These are phyloP conservation scores for Sebastes kiyomatsui DNA, from an alignment of 2,797 vertebrate genomes.

Conservation along the genomic window DNA sequence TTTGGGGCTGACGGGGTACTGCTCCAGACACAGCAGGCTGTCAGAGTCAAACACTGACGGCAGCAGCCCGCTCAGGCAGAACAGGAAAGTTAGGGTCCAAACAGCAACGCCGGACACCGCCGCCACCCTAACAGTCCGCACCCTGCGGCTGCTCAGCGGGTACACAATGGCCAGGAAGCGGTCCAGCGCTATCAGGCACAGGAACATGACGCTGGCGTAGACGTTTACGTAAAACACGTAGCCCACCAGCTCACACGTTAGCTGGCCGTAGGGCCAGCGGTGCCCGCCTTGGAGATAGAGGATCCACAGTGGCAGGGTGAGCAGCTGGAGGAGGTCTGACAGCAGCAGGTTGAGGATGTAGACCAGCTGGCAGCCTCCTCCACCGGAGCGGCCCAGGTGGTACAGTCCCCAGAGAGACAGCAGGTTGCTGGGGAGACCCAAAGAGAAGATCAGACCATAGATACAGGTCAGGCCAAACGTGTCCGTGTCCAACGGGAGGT, in stretches of 20 bases:
- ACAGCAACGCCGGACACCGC: constrained; percentile 67
- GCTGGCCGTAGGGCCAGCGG: constrained; percentile 74
- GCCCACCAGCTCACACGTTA: constrained; percentile 82
- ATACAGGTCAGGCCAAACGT: constrained; percentile 80
- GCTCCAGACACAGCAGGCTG: constrained; percentile 78
- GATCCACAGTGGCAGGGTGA: constrained; percentile 86
- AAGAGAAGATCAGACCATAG: constrained; percentile 82
- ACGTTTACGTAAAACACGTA: constrained; percentile 85
- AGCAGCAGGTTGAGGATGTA: constrained; percentile 85
- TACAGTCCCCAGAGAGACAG: constrained; percentile 86
- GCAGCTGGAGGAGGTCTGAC: constrained; percentile 84
- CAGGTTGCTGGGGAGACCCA: constrained; percentile 86
- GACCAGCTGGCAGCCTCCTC: constrained; percentile 81
- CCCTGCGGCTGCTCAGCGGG: constrained; percentile 80
- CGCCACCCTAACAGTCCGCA: constrained; percentile 78
- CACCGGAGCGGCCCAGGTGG: constrained; percentile 78
- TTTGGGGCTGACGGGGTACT: constrained; percentile 78
- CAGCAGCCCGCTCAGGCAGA: constrained; percentile 81
- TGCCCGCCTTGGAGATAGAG: constrained; percentile 79
- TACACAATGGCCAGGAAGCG: constrained; percentile 85
- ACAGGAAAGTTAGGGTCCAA: constrained; percentile 82
- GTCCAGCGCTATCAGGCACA: constrained; percentile 84
- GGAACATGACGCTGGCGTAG: constrained; percentile 84
- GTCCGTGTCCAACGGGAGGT: constrained; percentile 80
- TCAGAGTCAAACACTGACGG: constrained; percentile 80